Evolutionary conservation across 2,888 invertebrate species (phyloP), one percentile per base, ranked within the genome.

Genomic region (Itoplectis maculator): DNA sequence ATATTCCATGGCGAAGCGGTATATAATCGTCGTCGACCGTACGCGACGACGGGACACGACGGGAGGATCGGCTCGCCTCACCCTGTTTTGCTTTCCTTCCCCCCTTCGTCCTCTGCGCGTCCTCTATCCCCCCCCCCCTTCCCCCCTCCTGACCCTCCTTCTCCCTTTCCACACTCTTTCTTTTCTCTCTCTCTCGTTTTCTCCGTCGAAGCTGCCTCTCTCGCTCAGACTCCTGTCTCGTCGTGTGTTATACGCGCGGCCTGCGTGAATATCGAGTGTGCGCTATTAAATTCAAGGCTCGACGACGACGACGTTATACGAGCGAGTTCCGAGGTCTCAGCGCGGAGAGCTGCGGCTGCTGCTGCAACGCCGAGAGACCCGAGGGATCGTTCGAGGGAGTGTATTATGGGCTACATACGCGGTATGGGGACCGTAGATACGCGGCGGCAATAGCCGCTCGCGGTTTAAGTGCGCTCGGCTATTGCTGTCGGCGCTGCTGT

Each of bases 271-370:
- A 81, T 81, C 75, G 75, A 78, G 79, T 65, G 79, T 65, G 68
- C 70, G 61, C 72, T 74, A 84, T 81, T 84, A 83, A 83, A 84
- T 83, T 83, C 79, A 81, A 83, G 83, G 81, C 69, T 83, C 78
- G 79, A 42, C 66, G 59, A 66, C 59, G 68, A 61, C 70, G 77
- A 83, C 73, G 72, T 82, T 76, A n/a, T n/a, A 81, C 76, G 76
- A 76, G 70, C 66, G 35, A 72, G 66, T 59, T 20, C n/a, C 49
- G 81, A 77, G 73, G 54, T 11, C 23, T 56, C 9, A 40, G 18
- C 65, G 42, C n/a, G n/a, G n/a, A n/a, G n/a, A n/a, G n/a, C n/a
- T n/a, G n/a, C n/a, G n/a, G n/a, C n/a, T n/a, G n/a, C 65, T 23
- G 70, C 61, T 35, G 35, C 61, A 51, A 13, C 40, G 54, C 23